phyloP scores from a whole-genome alignment of 1,140 invertebrate species.

The Chironomus striatipennis region DNA sequence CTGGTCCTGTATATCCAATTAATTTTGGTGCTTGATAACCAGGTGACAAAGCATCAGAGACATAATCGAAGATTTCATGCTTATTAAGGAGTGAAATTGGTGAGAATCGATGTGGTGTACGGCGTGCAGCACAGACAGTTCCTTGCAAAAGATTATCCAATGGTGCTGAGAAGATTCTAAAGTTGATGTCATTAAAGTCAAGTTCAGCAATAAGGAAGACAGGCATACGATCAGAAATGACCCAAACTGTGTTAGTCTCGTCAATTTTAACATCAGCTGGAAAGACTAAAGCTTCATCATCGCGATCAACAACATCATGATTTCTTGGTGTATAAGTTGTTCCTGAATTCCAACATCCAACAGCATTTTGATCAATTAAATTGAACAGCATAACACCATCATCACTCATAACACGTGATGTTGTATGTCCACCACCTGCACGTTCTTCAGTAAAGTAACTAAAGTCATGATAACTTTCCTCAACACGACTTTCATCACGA shows the following conservation, averaged over 20 bases:
- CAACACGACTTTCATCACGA: constrained; percentile 53
- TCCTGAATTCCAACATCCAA: constrained; percentile 69
- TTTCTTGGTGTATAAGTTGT: constrained; percentile 55
- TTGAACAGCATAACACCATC: constrained; percentile 65
- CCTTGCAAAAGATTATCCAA: constrained; percentile 53
- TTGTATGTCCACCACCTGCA: constrained; percentile 57
- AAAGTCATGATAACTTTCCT: constrained; percentile 63
- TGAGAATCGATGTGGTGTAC: neutral
- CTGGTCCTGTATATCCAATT: neutral
- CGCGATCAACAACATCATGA: constrained; percentile 61
- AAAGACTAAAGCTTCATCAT: constrained; percentile 65
- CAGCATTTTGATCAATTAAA: constrained; percentile 66
- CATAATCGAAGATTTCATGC: neutral
- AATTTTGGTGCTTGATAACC: neutral
- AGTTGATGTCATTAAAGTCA: constrained; percentile 68
- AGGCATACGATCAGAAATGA: constrained; percentile 72
- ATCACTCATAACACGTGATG: constrained; percentile 60
- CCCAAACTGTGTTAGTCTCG: constrained; percentile 55
- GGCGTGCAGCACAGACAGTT: constrained; percentile 54
- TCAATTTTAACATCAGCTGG: constrained; percentile 70
- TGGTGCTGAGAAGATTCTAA: constrained; percentile 61
- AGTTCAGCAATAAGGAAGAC: constrained; percentile 60
- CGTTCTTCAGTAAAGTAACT: constrained; percentile 53
- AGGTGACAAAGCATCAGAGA: neutral
- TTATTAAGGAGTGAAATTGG: neutral